Evolutionary conservation across 1,140 invertebrate genomes (phyloP), one percentile per base, ranked within the genome.

Genomic region (Hesperophylax magnus): DNA sequence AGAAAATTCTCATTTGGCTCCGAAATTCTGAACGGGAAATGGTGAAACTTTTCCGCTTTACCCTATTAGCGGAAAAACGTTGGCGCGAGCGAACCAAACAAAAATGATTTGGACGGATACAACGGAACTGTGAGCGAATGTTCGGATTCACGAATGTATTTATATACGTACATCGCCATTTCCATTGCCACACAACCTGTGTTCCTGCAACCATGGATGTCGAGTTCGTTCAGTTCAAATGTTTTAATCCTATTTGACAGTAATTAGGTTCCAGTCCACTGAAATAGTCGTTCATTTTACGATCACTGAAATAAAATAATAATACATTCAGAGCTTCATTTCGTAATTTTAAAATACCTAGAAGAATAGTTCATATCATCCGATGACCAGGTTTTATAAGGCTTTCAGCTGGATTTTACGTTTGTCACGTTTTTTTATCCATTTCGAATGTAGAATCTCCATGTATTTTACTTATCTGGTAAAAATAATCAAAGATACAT

Each of bases 1-100:
- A 79, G 78, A 79, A 79, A 79, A 63, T 74, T 79, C 54, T 79
- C 67, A 79, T 74, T 53, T 71, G 69, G 78, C 69, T 72, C 69
- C 56, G 56, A 79, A 79, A 79, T 67, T 79, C 69, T 56, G 54
- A 74, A 74, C 69, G 58, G 69, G 69, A 63, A 74, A 79, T 67
- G 65, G 63, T 63, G 53, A 74, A 79, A 79, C 78, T 79, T 79
- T 74, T 72, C 69, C 69, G 69, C 56, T 79, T 79, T 79, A 79
- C 74, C 78, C 69, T 74, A 79, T 79, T 79, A 79, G 67, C 52
- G 39, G 60, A 79, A 79, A 79, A 74, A 74, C 69, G 78, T 34
- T 74, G 17, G 54, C 69, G 58, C 56, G 58, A 52, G 69, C 7
- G 67, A 53, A 58, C 69, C 67, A 72, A 72, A 71, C 63, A 71